These are phyloP conservation scores for Hololepta plana DNA, from an alignment of 2,888 invertebrate genomes.

Conservation along the genomic window DNA sequence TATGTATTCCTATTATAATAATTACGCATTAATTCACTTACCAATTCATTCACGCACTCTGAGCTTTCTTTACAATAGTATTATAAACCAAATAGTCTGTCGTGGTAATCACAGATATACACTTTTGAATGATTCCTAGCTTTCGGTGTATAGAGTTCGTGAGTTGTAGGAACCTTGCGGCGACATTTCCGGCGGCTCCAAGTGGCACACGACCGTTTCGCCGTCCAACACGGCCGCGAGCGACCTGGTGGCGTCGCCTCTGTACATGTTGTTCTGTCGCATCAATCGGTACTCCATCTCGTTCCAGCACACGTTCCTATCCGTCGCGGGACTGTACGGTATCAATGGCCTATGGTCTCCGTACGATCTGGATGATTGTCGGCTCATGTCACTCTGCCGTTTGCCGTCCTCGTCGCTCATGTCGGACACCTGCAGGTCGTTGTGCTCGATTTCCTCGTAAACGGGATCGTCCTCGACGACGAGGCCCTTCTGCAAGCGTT, in stretches of 20 bases:
- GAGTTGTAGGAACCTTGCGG: constrained; percentile 32
- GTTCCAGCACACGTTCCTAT: constrained; percentile 21
- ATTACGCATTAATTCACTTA: constrained; percentile 29
- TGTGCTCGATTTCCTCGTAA: constrained; percentile 62
- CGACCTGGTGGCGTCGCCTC: constrained; percentile 38
- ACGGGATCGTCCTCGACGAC: constrained; percentile 57
- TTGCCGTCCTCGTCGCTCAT: constrained; percentile 64
- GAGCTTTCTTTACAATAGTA: constrained; percentile 24
- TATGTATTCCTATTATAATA: constrained; percentile 22
- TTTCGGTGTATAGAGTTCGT: constrained; percentile 40
- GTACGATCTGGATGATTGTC: constrained; percentile 56
- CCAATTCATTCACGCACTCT: constrained; percentile 26
- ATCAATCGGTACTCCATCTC: constrained; percentile 16
- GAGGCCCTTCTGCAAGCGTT: constrained; percentile 27
- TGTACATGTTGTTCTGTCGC: constrained; percentile 32
- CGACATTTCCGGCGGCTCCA: constrained; percentile 47
- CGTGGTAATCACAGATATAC: constrained; percentile 31
- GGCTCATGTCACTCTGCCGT: constrained; percentile 51
- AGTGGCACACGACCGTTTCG: constrained; percentile 70
- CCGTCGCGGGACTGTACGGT: constrained; percentile 52
- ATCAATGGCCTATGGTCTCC: constrained; percentile 68
- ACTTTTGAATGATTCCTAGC: constrained; percentile 36
- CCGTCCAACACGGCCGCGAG: constrained; percentile 68
- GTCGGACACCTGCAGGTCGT: constrained; percentile 55
- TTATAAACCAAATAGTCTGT: constrained; percentile 19